Base-by-base conservation (phyloP, 1,140 invertebrate species). In the Agrypnia vestita region DNA sequence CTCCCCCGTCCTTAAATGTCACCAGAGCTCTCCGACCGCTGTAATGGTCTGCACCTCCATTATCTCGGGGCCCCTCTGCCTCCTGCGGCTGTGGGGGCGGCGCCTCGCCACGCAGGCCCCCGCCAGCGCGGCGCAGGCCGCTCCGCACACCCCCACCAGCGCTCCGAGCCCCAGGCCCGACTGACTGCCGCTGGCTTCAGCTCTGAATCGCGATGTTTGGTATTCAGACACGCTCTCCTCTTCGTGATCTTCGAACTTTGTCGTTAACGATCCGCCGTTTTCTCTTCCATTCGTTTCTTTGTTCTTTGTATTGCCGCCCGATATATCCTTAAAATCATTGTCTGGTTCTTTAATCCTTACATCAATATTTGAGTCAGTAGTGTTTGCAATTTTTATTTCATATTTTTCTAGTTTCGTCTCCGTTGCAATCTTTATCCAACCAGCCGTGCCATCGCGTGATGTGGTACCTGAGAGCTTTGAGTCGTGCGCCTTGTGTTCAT, bases 31-130 rank as follows among this genome's bases (percentile, higher is more conserved):
- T 3, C 91, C 91, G 11, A 92, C 88, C 9, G 89, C 91, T 9
- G 92, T 91, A 81, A 94, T 90, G 85, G 91, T 93, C 78, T 91
- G 91, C 84, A 94, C 93, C 84, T 94, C 93, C 86, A 93, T 93
- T 85, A 93, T 92, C 82, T 93, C 91, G 82, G 91, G 88, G 12
- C 15, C 56, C 19, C 61, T 25, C 10, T 12, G 72, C 44, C 19
- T 17, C n/a, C 13, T 21, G 13, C 35, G 51, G 8, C 74, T 69
- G 69, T 86, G 85, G 44, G 88, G 86, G 79, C 87, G 87, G 85
- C 88, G 62, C 88, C 87, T 56, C 88, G 87, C 56, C 85, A 85
- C 59, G 86, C 83, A 86, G 85, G 72, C 82, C 82, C 83, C 82
- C 83, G 81, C 78, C 84, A 83, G 71, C 43, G 78, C 83, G 81